These are phyloP conservation scores for Petrocephalus zakoni DNA, from an alignment of 2,113 vertebrate species.

Conservation along the genomic window DNA sequence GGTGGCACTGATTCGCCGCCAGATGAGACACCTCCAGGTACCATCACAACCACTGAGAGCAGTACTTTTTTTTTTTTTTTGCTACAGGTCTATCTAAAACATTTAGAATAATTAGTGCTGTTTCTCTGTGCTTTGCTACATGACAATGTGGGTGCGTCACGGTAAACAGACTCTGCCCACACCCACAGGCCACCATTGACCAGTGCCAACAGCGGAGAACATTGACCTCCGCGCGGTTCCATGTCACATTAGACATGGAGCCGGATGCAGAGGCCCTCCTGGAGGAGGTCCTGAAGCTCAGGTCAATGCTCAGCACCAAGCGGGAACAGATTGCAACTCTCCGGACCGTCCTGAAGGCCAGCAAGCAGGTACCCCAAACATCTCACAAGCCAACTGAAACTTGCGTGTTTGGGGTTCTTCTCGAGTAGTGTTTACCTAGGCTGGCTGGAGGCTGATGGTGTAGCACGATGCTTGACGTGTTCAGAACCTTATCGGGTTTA, in stretches of 20 bases:
- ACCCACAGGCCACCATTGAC: conserved; percentile 62
- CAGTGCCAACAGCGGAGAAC: conserved; percentile 63
- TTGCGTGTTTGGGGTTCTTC: background rate
- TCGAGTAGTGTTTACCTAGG: background rate
- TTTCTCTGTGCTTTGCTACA: background rate
- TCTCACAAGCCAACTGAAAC: background rate
- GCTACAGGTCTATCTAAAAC: background rate
- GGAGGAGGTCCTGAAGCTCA: conserved; percentile 75
- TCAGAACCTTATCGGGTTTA: background rate
- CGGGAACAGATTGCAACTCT: conserved; percentile 78
- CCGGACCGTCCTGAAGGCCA: conserved; percentile 78
- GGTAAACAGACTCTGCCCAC: background rate
- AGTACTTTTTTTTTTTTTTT: background rate
- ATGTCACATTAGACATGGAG: conserved; percentile 55
- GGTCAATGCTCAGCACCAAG: conserved; percentile 77
- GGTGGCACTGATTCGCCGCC: conserved; percentile 67
- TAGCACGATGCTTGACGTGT: background rate
- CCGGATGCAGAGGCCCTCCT: conserved; percentile 65
- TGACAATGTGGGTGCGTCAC: background rate
- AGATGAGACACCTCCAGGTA: conserved; percentile 76
- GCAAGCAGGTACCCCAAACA: conserved; percentile 68
- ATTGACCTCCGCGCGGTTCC: conserved; percentile 47
- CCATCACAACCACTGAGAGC: background rate
- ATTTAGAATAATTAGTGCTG: background rate
- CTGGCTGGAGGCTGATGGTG: background rate